Base-by-base conservation (phyloP, 2,888 invertebrate genomes). In the Callyntrura sp. region DNA sequence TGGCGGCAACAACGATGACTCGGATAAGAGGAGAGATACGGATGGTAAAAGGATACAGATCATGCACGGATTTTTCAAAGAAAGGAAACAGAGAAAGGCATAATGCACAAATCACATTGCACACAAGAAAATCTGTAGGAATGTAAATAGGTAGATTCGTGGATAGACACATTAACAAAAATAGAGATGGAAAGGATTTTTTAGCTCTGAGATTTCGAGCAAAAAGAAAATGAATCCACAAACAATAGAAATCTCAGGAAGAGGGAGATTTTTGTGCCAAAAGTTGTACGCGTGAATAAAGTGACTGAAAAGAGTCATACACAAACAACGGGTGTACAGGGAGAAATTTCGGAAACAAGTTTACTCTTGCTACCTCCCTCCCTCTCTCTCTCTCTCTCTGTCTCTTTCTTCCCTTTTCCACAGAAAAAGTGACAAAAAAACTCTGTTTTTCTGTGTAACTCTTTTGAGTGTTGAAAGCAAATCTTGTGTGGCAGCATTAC, bases 61-160 rank as follows among this genome's bases (percentile, higher is more conserved):
- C 48, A 65, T 65, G 62, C 48, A 20, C 14, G 23, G 81, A 62
- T 82, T 82, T 65, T 48, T 57, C 48, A 25, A 14, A 28, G 43
- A 79, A 23, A 79, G 17, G 14, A 17, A 25, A 51, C 12, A 70
- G 70, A 12, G 45, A 20, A 45, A 51, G 45, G 28, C 51, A 78
- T 17, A 81, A 81, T 81, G 81, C 81, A 81, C 81, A 81, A 81
- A 62, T 81, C 81, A 81, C 81, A 81, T 62, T 81, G 78, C 78
- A 78, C 78, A 55, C 55, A 57, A 48, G 73, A 73, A 20, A 25
- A 62, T 23, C 2, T 28, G 17, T 28, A 43, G 68, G 68, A 68
- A 62, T 62, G 20, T 62, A 62, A 62, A 73, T 23, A 45, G 43
- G 14, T 17, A 68, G 11, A 68, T 17, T 55, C 4, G 14, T 17